Percentiles rank a stretch among this genome's conserved stretches.
Evolutionary conservation across 2,797 vertebrate genomes (phyloP).

Genomic region (Trachurus trachurus): DNA sequence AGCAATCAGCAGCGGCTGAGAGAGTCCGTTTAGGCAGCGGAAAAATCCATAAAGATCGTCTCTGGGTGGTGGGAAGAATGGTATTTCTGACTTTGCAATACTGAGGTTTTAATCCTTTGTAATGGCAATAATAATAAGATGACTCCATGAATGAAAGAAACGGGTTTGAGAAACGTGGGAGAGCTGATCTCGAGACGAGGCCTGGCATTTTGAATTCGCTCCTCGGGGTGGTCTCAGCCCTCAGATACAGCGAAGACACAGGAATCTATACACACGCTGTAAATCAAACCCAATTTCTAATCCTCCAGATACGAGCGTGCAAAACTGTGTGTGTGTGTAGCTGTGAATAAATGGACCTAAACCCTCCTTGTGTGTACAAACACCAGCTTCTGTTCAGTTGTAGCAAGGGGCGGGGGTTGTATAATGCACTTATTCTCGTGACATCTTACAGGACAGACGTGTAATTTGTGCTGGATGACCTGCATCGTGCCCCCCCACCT

Average conservation of each 20-base stretch:
- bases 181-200: conserved; percentile 58
- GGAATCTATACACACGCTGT: conserved; percentile 43
- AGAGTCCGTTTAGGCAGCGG: conserved; percentile 56
- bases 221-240: conserved; percentile 71
- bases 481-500: conserved; percentile 65
- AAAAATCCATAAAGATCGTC: conserved; percentile 71
- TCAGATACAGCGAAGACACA: conserved; percentile 42
- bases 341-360: conserved; percentile 27
- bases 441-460: conserved; percentile 70
- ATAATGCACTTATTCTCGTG: conserved; percentile 44
- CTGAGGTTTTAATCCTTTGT: conserved; percentile 73
- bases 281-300: conserved; percentile 47
- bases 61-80: conserved; percentile 57
- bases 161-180: conserved; percentile 69
- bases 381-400: conserved; percentile 5
- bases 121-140: conserved; percentile 77
- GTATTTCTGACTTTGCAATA: conserved; percentile 65
- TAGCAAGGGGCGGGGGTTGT: neutral
- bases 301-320: conserved; percentile 9
- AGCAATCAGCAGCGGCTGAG: conserved; percentile 52
- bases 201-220: conserved; percentile 48
- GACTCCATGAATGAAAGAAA: conserved; percentile 66
- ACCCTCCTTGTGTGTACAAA: conserved; percentile 12
- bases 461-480: conserved; percentile 77
- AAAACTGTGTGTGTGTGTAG: neutral